Percentiles rank a stretch among this genome's conserved stretches.
Evolutionary conservation across 2,113 vertebrate genomes (phyloP).

Genomic region (Bujurquina vittata): DNA sequence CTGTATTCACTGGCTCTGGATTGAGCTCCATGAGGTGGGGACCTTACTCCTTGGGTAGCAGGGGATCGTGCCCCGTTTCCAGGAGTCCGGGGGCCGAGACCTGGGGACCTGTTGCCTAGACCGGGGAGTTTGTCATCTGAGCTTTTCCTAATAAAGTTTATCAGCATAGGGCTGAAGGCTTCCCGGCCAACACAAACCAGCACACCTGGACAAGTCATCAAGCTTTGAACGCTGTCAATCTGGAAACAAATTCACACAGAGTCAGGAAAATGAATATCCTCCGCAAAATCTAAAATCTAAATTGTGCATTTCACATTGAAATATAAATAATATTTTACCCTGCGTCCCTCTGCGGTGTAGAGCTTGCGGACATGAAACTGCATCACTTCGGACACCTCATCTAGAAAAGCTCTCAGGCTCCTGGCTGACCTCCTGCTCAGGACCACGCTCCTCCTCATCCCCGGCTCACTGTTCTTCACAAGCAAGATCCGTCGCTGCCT

Average conservation of each 20-base stretch:
- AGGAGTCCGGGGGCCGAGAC: conserved; percentile 60
- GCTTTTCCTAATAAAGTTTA: conserved; percentile 79
- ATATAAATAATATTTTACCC: conserved; percentile 76
- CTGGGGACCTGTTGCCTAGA: conserved; percentile 70
- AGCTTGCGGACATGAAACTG: conserved; percentile 88
- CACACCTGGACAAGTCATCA: conserved; percentile 82
- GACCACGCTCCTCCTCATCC: conserved; percentile 81
- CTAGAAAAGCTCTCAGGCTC: conserved; percentile 86
- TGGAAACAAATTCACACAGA: conserved; percentile 54
- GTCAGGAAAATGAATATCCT: background rate
- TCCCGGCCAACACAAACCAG: conserved; percentile 88
- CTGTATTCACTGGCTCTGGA: conserved; percentile 74
- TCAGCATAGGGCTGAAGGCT: conserved; percentile 80
- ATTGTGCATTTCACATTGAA: background rate
- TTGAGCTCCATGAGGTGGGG: conserved; percentile 64
- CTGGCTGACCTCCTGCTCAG: conserved; percentile 82
- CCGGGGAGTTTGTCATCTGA: conserved; percentile 80
- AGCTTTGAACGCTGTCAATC: conserved; percentile 87
- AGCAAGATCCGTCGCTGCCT: conserved; percentile 82
- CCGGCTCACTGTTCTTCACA: conserved; percentile 88
- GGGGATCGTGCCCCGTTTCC: conserved; percentile 69
- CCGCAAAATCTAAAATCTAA: background rate
- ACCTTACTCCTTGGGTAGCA: conserved; percentile 55
- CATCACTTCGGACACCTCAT: conserved; percentile 89
- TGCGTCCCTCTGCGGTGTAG: conserved; percentile 87